These are phyloP conservation scores for Echinarachnius parma DNA, from an alignment of 53 echinoderm and acorn worm species.

Conservation along the genomic window DNA sequence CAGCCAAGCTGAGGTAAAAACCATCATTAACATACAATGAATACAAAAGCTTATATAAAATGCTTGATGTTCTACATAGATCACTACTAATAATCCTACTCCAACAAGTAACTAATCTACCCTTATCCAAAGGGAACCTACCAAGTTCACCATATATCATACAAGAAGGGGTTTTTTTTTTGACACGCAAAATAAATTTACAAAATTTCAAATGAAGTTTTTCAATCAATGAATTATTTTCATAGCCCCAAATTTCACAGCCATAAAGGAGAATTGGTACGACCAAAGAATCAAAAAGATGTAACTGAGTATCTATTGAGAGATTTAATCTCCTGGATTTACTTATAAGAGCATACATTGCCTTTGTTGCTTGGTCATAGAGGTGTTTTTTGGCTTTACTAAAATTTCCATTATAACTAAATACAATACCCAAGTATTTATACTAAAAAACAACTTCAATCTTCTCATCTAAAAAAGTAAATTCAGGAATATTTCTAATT, in stretches of 20 bases:
- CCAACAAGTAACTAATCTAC: constrained; percentile 24
- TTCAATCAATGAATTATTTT: too few species aligned
- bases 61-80: constrained; percentile 2
- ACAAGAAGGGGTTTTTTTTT: not conserved
- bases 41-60: constrained; percentile 15
- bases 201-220: too few species aligned
- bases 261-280: too few species aligned
- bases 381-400: constrained; percentile 13
- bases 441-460: constrained; percentile 10
- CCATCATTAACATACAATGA: too few species aligned
- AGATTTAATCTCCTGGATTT: constrained; percentile 5
- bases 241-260: too few species aligned
- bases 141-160: constrained; percentile 17
- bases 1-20: constrained; percentile 7
- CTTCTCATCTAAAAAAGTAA: not conserved
- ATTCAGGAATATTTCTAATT: not conserved
- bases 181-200: constrained; percentile 5
- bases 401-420: constrained; percentile 19
- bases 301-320: constrained; percentile 11
- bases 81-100: constrained; percentile 11
- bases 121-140: constrained; percentile 2
- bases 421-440: constrained; percentile 10
- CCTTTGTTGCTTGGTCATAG: constrained; percentile 18
- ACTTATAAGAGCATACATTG: constrained; percentile 27
- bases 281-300: constrained; percentile 10